Conservation (phyloP, 2,113 vertebrate genomes). For the Antechinus flavipes region DNA sequence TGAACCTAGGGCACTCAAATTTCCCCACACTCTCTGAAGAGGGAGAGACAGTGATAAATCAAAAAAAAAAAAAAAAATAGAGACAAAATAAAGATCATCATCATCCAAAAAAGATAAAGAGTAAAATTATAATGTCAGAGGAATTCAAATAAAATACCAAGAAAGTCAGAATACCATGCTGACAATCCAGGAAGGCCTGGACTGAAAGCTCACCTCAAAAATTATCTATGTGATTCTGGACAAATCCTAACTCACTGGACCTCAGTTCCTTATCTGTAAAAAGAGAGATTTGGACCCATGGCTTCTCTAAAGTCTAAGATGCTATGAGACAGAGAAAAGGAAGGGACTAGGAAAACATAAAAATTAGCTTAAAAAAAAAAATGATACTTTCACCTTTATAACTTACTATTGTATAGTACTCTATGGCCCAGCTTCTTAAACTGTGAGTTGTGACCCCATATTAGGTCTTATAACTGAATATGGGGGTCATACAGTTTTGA, state of each 20-base stretch:
- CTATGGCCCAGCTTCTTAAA: too few relatives aligned
- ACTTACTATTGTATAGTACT: not conserved
- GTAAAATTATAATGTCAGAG: not conserved
- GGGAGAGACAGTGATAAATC: not conserved
- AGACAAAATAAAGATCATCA: too few relatives aligned
- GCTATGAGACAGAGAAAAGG: not conserved
- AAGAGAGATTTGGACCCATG: not conserved
- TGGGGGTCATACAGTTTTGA: too few relatives aligned
- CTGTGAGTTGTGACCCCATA: too few relatives aligned
- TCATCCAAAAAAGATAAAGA: too few relatives aligned
- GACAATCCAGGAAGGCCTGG: not conserved
- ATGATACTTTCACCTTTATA: not conserved
- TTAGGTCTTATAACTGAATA: too few relatives aligned
- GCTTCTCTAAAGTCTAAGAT: not conserved
- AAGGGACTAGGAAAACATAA: not conserved
- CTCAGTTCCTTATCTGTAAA: not conserved
- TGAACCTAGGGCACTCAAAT: not conserved
- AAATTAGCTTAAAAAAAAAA: not conserved
- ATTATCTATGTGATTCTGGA: not conserved
- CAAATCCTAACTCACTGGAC: not conserved
- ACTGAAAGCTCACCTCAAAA: not conserved
- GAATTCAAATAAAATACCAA: not conserved
- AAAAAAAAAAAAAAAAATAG: not conserved
- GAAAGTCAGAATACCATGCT: not conserved
- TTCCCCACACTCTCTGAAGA: not conserved